Evolutionary conservation across 2,888 invertebrate genomes (phyloP).

Genomic region (Philereme vetulata): DNA sequence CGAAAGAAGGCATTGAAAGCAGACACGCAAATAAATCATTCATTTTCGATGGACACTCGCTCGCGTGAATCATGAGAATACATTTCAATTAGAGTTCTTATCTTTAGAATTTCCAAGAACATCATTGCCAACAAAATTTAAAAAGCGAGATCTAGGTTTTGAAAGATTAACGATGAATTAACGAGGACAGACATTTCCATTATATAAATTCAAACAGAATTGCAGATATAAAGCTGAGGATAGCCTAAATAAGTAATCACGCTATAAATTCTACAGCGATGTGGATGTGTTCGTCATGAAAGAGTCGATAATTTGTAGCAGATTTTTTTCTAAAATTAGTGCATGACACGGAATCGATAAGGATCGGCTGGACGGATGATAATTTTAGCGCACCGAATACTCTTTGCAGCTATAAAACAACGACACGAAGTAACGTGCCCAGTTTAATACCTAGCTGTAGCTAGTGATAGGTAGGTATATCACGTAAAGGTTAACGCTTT

Average conservation of each 20-base stretch:
- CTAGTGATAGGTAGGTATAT: slow-evolving; percentile 9
- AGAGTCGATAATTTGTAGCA: slow-evolving; percentile 50
- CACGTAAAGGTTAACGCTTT: slow-evolving; percentile 26
- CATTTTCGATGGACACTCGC: slow-evolving; percentile 6
- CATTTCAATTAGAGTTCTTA: slow-evolving; percentile 3
- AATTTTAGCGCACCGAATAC: slow-evolving; percentile 52
- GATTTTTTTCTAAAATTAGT: slow-evolving; percentile 70
- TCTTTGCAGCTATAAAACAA: slow-evolving; percentile 39
- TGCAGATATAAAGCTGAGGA: slow-evolving; percentile 19
- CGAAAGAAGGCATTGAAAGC: slow-evolving; percentile 11
- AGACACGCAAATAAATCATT: slow-evolving; percentile 15
- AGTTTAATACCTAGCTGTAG: slow-evolving; percentile 13
- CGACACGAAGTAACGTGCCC: slow-evolving; percentile 4
- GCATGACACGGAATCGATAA: slow-evolving; percentile 67
- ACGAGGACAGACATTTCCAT: slow-evolving; percentile 21
- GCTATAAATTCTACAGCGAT: slow-evolving; percentile 37
- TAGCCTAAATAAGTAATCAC: slow-evolving; percentile 42
- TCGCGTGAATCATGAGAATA: slow-evolving; percentile 3
- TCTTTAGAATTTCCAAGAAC: slow-evolving; percentile 7
- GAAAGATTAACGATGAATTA: slow-evolving; percentile 14
- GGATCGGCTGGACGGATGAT: slow-evolving; percentile 48
- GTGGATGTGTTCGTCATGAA: slow-evolving; percentile 41
- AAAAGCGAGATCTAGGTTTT: slow-evolving; percentile 9
- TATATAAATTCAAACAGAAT: slow-evolving; percentile 21
- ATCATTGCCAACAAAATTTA: slow-evolving; percentile 4